Evolutionary conservation across 2,113 vertebrate genomes (phyloP), one percentile per base, ranked within the genome.

Genomic region (Psilopogon haemacephalus): DNA sequence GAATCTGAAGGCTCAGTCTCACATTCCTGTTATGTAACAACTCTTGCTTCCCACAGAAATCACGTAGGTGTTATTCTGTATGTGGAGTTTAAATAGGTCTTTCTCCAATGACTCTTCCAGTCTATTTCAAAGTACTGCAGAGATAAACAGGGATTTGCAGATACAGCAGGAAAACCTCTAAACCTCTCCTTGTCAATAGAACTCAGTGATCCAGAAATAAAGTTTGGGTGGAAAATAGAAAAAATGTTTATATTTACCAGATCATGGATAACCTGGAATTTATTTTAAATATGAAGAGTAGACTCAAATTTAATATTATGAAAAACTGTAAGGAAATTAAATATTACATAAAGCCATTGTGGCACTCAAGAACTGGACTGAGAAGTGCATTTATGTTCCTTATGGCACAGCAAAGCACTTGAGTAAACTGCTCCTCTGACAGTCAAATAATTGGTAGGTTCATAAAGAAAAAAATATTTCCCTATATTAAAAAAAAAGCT

Each of bases 151-250:
- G 17, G 3, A 12, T 50, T 44, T 44, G 9, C 2, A 4, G 24
- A 54, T 26, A 58, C 5, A 62, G 11, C 2, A 6, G 10, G 11
- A 12, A 85, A 90, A 42, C 4, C 5, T n/a, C 20, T 38, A 40
- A 82, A 71, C 1, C 2, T 5, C 4, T 69, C 5, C 24, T 54
- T 54, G 14, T 10, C 0, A 0, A 1, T 1, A 52, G 68, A 55
- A 71, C 4, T 15, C 30, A n/a, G 12, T 14, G 17, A 68, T 32
- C 8, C 35, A 84, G 50, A 86, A 76, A 23, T 20, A 48, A 77
- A 48, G 2, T 40, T 52, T 83, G 13, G 14, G 11, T 50, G 12
- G 12, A 11, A 81, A 95, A 67, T 8, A 86, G 3, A 13, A 93
- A 93, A 72, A 76, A 56, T 38, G 0, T 10, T 80, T n/a, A 3